Base-by-base conservation (phyloP, 2,797 vertebrate species). In the Holocentrus rufus region DNA sequence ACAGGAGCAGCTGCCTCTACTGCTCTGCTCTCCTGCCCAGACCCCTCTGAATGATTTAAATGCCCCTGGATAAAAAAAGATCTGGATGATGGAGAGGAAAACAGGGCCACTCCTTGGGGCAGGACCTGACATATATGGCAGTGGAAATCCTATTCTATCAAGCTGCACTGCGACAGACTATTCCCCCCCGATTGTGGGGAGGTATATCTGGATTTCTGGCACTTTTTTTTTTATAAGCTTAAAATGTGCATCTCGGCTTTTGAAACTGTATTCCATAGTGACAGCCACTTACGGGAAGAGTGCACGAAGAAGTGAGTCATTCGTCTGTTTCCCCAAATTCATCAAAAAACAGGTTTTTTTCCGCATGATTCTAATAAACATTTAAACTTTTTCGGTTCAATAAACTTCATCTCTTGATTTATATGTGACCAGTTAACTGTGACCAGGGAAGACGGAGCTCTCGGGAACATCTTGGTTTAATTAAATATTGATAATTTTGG, bases 1-100 rank as follows among this genome's bases (percentile, higher is more conserved):
- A 61, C 68, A 74, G 67, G 62, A 87, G 80, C 83, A 84, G 83
- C 87, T 86, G 87, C 69, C 67, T 85, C 67, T 3, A 20, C 64
- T 63, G 78, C 86, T 77, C 69, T 69, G 72, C 84, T 84, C 78
- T 80, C 60, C 50, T 76, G 39, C 75, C 59, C 63, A 66, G 80
- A 88, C 77, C 74, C 79, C 68, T 80, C 83, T 91, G 86, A 93
- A 93, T 92, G 78, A 91, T 91, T 88, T 86, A 92, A 85, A 90
- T 62, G 85, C 85, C 83, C 60, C 75, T n/a, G 79, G 87, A 89
- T 90, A 90, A 85, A 91, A 90, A 87, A 89, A 89, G 81, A 89
- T 82, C 67, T 72, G 76, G 78, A 78, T 47, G 57, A 81, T 72
- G 27, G 72, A 80, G 69, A 69, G n/a, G 46, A 79, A 86, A 82